Evolutionary conservation across 2,113 vertebrate genomes (phyloP).

Genomic region (Pyrgilauda ruficollis): DNA sequence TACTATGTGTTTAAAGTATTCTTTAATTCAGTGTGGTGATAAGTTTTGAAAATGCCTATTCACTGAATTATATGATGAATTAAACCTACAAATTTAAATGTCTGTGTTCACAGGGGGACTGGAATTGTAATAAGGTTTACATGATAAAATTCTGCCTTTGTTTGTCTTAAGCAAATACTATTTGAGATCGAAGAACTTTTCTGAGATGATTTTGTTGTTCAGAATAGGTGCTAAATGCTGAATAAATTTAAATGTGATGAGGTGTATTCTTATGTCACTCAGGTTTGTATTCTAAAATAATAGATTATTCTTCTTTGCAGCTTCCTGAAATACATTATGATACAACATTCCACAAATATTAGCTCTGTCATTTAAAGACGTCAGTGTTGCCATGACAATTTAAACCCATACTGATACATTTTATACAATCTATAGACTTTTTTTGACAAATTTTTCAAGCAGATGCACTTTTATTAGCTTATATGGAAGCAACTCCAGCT

Average conservation of each 20-base stretch:
- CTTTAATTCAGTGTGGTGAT: not conserved
- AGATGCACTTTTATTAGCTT: slow-evolving; percentile 64
- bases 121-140: not conserved
- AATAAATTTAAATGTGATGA: slow-evolving; percentile 26
- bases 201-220: not conserved
- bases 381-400: slow-evolving; percentile 74
- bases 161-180: not conserved
- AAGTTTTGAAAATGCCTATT: not conserved
- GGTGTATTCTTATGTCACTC: not conserved
- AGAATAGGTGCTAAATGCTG: not conserved
- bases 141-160: not conserved
- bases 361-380: slow-evolving; percentile 70
- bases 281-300: slow-evolving; percentile 23
- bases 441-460: slow-evolving; percentile 44
- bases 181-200: not conserved
- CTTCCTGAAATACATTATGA: slow-evolving; percentile 66
- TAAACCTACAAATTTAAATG: not conserved
- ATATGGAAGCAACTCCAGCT: slow-evolving; percentile 23
- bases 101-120: not conserved
- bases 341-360: slow-evolving; percentile 66
- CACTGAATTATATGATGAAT: not conserved
- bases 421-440: slow-evolving; percentile 60
- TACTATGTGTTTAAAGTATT: not conserved
- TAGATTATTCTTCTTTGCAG: slow-evolving; percentile 27
- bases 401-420: slow-evolving; percentile 63